Evolutionary conservation across 2,113 vertebrate genomes (phyloP), one percentile per base, ranked within the genome.

Genomic region (Platysteira castanea): DNA sequence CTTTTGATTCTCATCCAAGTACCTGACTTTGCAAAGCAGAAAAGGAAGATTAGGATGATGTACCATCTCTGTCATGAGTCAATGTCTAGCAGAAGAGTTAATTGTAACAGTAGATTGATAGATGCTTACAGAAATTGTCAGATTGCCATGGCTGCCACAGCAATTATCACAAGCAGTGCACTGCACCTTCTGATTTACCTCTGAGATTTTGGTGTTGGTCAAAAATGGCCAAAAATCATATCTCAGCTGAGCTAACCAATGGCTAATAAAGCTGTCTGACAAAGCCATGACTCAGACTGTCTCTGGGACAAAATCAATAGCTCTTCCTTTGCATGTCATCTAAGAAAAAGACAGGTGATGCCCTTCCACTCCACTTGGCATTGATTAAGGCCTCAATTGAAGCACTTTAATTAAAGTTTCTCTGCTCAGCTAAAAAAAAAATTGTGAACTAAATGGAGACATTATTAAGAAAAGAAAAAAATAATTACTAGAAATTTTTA

Each of bases 251-350:
- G 76, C 37, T 90, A 92, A 84, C 68, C 42, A 53, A 52, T 69
- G 71, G 50, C 46, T 81, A 89, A 86, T 77, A 96, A 95, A 91
- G 46, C 52, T 81, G 60, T 84, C 93, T 86, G 84, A 84, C 42
- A 91, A 67, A 91, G 54, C 54, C 84, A 59, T 81, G 89, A 86
- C 50, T 94, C 87, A 94, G 59, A 77, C 54, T 77, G 50, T 53
- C 64, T 89, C 73, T 70, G 37, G 39, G 17, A 91, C 59, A 95
- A 84, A 95, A 93, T 84, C 93, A 68, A 93, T 86, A 79, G 80
- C 39, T 70, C 35, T 87, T 74, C 26, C 64, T 59, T 69, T 89
- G 56, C 39, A 59, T 35, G 74, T 70, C 77, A 70, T 86, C 68
- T 65, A 84, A 92, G 73, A 64, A 82, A 68, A 56, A 80, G 79